Base-by-base conservation (phyloP, 2,888 invertebrate genomes). In the Amblyteles armatorius region DNA sequence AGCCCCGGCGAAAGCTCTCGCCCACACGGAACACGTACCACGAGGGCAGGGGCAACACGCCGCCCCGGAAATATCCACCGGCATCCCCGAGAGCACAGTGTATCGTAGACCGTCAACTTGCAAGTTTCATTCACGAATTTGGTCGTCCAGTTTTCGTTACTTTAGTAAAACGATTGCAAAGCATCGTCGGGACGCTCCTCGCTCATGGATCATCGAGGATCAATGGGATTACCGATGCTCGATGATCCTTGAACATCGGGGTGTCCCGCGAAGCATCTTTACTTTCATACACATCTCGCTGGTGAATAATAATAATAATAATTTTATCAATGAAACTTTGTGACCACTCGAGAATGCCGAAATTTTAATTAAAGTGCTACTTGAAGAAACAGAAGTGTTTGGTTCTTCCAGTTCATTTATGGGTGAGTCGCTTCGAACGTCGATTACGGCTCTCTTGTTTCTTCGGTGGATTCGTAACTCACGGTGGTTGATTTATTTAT, bases 21-120 rank as follows among this genome's bases (percentile, higher is more conserved):
- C 86, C 86, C 85, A 87, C 86, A 85, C 87, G 67, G 72, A 60
- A 76, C 22, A 57, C 57, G 79, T 68, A 68, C 72, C 77, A 80
- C 78, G 84, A 84, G 82, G 82, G 60, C 80, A 44, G 57, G 80
- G 78, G 79, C 50, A 82, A 40, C 72, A 86, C 72, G 82, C 60
- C 82, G 71, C 33, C 72, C 78, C 85, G 81, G 82, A 82, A 84
- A 80, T 86, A 85, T 83, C 83, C 67, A 83, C 77, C 73, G 69
- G 73, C 79, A 57, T 67, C 55, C 52, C 55, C 67, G 72, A 50
- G 72, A 44, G 52, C 82, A 76, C 82, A 87, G 86, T 87, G 80
- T 81, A 83, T 85, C 85, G 79, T 80, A 71, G 78, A 84, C 86
- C 82, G 80, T 78, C 79, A 86, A 80, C 82, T 82, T 79, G 82